A percentile compares a stretch with the other conserved stretches of the same genome.
Evolutionary conservation across 2,113 vertebrate species (phyloP).

Genomic region (Lepus americanus): DNA sequence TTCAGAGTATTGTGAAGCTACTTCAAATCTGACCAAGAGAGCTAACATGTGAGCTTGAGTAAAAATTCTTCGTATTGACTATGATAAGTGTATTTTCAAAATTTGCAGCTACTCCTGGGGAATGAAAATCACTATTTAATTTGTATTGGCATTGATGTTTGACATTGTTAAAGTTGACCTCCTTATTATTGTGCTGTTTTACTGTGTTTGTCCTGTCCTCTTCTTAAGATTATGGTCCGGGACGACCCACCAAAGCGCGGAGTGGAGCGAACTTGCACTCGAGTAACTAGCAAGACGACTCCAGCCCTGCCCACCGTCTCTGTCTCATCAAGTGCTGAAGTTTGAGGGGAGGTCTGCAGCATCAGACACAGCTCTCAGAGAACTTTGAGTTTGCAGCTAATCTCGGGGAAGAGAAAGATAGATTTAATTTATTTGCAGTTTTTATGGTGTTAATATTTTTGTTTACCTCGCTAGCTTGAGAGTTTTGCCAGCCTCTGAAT

Average conservation of each 20-base stretch:
- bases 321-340: constrained; percentile 78
- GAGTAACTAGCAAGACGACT: constrained; percentile 84
- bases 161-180: background rate
- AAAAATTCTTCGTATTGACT: background rate
- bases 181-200: background rate
- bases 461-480: constrained; percentile 82
- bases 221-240: constrained; percentile 86
- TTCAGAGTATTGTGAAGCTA: background rate
- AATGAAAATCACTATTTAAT: background rate
- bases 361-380: background rate
- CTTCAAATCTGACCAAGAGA: background rate
- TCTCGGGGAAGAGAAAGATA: constrained; percentile 66
- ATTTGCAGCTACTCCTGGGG: background rate
- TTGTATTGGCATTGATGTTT: constrained; percentile 3
- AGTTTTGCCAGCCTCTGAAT: constrained; percentile 82
- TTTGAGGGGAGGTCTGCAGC: constrained; percentile 60
- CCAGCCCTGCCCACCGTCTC: constrained; percentile 66
- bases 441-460: constrained; percentile 81
- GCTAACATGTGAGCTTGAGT: background rate
- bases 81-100: background rate
- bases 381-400: constrained; percentile 71
- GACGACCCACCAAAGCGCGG: constrained; percentile 90
- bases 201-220: background rate
- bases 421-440: constrained; percentile 90
- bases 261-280: constrained; percentile 91